phyloP scores from a whole-genome alignment of 2,888 invertebrate genomes.

The Nomada ferruginata region DNA sequence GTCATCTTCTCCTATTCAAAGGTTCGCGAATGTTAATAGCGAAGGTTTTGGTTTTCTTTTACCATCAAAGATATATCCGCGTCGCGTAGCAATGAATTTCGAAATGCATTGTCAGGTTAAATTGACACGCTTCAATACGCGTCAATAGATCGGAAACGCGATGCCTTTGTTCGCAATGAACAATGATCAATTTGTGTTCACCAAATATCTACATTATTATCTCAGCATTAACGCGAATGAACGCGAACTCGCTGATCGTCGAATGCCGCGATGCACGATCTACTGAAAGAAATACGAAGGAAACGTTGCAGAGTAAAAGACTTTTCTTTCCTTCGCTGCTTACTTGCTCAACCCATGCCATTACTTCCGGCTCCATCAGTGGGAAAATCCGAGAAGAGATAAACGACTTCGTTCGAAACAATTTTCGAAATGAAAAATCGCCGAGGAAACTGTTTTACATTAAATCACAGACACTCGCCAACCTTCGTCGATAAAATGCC shows the following conservation, averaged over 20 bases:
- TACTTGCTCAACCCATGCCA: not conserved
- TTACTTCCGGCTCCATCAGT: not conserved
- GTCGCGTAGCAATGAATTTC: constrained; percentile 33
- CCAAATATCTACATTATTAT: constrained; percentile 32
- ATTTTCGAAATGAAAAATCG: not conserved
- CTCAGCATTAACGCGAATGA: constrained; percentile 16
- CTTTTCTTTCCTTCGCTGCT: not conserved
- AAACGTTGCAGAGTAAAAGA: not conserved
- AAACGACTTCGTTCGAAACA: not conserved
- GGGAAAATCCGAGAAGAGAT: not conserved
- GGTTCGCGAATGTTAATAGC: constrained; percentile 2
- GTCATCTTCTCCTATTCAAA: not conserved
- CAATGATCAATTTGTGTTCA: constrained; percentile 29
- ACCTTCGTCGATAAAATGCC: not conserved
- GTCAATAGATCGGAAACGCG: constrained; percentile 36
- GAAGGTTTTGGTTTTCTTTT: constrained; percentile 19
- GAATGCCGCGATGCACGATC: not conserved
- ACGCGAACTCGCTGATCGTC: not conserved
- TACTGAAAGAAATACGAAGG: not conserved
- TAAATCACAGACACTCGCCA: not conserved
- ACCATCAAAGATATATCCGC: constrained; percentile 37
- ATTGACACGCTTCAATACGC: constrained; percentile 34
- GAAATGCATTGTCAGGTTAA: constrained; percentile 36
- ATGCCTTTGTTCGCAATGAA: constrained; percentile 24
- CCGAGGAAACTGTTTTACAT: not conserved